Evolutionary conservation across 2,113 vertebrate species (phyloP).

Genomic region (Pterocles burchelli): DNA sequence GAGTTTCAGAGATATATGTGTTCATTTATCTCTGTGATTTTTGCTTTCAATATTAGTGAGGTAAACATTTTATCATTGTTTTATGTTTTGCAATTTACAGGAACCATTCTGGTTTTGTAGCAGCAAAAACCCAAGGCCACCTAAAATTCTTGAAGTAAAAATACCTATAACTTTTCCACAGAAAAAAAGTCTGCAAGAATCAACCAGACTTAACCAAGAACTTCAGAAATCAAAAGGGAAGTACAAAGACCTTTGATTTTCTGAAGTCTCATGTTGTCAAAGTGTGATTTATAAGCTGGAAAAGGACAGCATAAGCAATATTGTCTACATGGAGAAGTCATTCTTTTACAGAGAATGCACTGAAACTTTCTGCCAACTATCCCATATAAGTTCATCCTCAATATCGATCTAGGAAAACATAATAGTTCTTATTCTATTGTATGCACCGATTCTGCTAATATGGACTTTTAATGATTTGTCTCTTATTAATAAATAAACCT

Average conservation of each 20-base stretch:
- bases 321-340: background rate
- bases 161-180: background rate
- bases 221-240: background rate
- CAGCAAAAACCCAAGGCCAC: background rate
- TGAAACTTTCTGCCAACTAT: background rate
- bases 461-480: background rate
- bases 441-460: background rate
- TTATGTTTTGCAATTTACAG: background rate
- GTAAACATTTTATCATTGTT: fast-evolving
- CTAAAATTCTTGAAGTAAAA: background rate
- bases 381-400: background rate
- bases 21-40: background rate
- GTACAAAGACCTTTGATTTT: background rate
- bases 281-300: background rate
- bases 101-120: background rate
- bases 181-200: background rate
- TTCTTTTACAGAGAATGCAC: background rate
- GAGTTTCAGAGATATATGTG: background rate
- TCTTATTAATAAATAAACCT: background rate
- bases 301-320: background rate
- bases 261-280: background rate
- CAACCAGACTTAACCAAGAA: background rate
- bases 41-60: background rate
- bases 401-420: background rate
- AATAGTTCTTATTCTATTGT: background rate